These are phyloP conservation scores for Diabrotica balteata DNA, from an alignment of 2,888 invertebrate genomes.

Conservation along the genomic window DNA sequence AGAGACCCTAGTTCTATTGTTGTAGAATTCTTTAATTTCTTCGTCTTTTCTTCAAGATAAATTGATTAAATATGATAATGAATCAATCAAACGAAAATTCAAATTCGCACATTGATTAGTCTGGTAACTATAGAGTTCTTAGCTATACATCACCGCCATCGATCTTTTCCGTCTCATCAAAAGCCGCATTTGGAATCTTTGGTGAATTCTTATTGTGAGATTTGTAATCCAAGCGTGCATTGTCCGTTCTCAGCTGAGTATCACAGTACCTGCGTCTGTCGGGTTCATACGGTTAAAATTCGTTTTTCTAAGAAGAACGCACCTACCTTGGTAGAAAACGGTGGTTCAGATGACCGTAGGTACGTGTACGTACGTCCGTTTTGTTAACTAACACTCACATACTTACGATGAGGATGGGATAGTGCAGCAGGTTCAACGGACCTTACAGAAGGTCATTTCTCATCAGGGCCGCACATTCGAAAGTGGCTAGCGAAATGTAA, in stretches of 20 bases:
- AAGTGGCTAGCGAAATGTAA: neutral
- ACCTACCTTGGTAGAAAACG: conserved; percentile 17
- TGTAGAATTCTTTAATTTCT: too few relatives aligned
- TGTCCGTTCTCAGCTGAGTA: conserved; percentile 4
- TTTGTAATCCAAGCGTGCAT: too few relatives aligned
- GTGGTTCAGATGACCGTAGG: conserved; percentile 22
- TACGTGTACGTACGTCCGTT: conserved; percentile 11
- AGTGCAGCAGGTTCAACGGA: conserved; percentile 28
- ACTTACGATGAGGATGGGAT: conserved; percentile 16
- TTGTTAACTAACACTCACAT: conserved; percentile 12
- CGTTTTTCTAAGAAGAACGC: conserved; percentile 18
- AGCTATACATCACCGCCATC: too few relatives aligned
- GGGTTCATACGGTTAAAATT: conserved; percentile 12
- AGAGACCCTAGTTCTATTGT: too few relatives aligned
- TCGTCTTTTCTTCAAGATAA: too few relatives aligned
- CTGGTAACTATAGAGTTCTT: too few relatives aligned
- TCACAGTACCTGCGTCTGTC: conserved; percentile 3
- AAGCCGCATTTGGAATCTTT: too few relatives aligned
- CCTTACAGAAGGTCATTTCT: conserved; percentile 26
- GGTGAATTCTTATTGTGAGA: too few relatives aligned
- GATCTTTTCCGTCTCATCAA: too few relatives aligned
- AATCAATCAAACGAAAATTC: too few relatives aligned
- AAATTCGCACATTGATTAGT: too few relatives aligned
- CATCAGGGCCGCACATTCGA: conserved; percentile 11
- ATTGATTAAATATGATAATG: too few relatives aligned